Percentiles rank a stretch among this genome's conserved stretches.
phyloP scores from a whole-genome alignment of 2,888 invertebrate species.

The Cremastinae sp. region DNA sequence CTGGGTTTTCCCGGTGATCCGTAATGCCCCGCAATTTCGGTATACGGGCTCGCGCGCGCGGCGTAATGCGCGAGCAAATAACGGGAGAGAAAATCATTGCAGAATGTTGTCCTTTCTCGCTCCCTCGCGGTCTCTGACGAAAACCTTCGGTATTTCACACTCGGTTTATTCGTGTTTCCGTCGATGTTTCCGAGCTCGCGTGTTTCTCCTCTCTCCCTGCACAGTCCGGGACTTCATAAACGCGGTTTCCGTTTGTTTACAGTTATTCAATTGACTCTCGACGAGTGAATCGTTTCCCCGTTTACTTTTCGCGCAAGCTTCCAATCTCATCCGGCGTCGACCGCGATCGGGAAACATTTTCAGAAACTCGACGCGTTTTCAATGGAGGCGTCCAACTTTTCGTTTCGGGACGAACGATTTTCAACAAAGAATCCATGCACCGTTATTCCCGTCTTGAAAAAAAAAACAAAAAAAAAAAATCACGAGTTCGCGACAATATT shows the following conservation, averaged over 20 bases:
- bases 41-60: not conserved
- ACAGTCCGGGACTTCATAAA: constrained; percentile 39
- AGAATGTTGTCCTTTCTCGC: not conserved
- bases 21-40: constrained; percentile 1
- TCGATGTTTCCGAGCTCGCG: not conserved
- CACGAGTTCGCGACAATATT: too few species aligned
- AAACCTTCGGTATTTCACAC: constrained; percentile 47
- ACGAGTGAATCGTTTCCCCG: constrained; percentile 51
- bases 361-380: not conserved
- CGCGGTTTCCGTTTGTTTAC: constrained; percentile 55
- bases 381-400: not conserved
- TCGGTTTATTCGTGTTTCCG: constrained; percentile 6
- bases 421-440: too few species aligned
- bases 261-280: constrained; percentile 55
- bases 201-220: constrained; percentile 11
- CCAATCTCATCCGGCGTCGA: not conserved
- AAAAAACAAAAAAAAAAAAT: too few species aligned
- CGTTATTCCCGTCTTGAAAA: too few species aligned
- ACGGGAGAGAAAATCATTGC: constrained; percentile 24
- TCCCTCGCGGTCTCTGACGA: constrained; percentile 11
- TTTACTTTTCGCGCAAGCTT: constrained; percentile 27
- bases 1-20: not conserved
- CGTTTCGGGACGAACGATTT: not conserved
- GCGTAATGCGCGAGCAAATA: constrained; percentile 3
- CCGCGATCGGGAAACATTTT: constrained; percentile 19